Percentiles rank a stretch among this genome's conserved stretches.
Conservation (phyloP, 2,888 invertebrate genomes). For the Villa cingulata region DNA sequence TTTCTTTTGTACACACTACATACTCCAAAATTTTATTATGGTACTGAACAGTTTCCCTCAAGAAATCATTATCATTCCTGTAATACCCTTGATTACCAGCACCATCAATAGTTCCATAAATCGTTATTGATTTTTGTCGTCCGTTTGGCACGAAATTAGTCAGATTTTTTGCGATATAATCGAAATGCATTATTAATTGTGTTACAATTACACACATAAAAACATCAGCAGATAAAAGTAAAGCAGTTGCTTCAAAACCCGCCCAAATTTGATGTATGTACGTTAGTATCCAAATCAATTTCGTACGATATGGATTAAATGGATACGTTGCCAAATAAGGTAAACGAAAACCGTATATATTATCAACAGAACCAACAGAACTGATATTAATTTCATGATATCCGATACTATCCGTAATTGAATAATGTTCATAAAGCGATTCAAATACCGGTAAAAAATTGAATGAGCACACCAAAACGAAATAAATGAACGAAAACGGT, state of each 20-base stretch:
- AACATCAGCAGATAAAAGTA: slow-evolving; percentile 26
- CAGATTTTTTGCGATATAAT: slow-evolving; percentile 18
- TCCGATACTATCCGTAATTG: slow-evolving; percentile 1
- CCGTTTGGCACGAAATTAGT: slow-evolving; percentile 16
- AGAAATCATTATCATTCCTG: too few relatives aligned
- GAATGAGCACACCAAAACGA: slow-evolving; percentile 25
- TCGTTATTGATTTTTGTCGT: too few relatives aligned
- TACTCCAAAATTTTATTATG: too few relatives aligned
- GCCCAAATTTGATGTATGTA: slow-evolving; percentile 22
- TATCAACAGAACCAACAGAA: too few relatives aligned
- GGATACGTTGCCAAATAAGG: slow-evolving; percentile 16
- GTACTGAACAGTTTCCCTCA: too few relatives aligned
- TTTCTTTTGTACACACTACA: too few relatives aligned
- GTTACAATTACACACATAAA: slow-evolving; percentile 24
- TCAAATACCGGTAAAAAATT: slow-evolving; percentile 18
- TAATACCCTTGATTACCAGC: too few relatives aligned
- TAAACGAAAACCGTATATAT: too few relatives aligned
- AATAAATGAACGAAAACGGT: slow-evolving; percentile 21
- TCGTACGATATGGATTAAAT: slow-evolving; percentile 14
- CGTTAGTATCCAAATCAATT: slow-evolving; percentile 13
- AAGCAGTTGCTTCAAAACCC: slow-evolving; percentile 22
- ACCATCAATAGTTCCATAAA: too few relatives aligned
- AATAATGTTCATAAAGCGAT: slow-evolving; percentile 7
- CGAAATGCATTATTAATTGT: slow-evolving; percentile 29
- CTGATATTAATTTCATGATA: slow-evolving; percentile 1